phyloP scores from a whole-genome alignment of 1,140 invertebrate species.

The Drosophila aff. region DNA sequence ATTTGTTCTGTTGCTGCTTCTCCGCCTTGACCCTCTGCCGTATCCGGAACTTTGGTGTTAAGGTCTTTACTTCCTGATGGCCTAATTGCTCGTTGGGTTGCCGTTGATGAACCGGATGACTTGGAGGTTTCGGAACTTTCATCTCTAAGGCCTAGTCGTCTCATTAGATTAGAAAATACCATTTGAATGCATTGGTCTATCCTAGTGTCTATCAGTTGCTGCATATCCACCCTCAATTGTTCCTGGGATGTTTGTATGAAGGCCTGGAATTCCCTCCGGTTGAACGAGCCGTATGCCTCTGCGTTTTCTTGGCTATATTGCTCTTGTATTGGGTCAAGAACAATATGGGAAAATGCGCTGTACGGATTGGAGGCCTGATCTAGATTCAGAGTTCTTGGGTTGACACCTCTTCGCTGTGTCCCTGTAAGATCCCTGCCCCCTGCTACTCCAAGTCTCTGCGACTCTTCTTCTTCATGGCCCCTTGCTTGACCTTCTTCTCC shows the following conservation, averaged over 20 bases:
- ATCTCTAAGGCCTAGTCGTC: background rate
- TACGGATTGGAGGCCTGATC: too few species aligned
- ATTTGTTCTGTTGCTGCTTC: too few species aligned
- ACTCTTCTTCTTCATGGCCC: too few species aligned
- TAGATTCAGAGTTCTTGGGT: too few species aligned
- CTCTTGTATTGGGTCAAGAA: background rate
- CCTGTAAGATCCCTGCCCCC: too few species aligned
- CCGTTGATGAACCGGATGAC: background rate
- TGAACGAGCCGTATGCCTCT: background rate
- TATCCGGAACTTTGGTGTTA: too few species aligned
- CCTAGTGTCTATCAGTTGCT: background rate
- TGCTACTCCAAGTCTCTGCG: too few species aligned
- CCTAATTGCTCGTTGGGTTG: background rate
- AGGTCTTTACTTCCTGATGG: too few species aligned
- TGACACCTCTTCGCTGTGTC: too few species aligned
- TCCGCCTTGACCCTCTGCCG: too few species aligned
- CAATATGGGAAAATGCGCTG: background rate
- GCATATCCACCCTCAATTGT: background rate
- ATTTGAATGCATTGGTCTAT: background rate
- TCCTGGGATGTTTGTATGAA: background rate
- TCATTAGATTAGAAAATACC: background rate
- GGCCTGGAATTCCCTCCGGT: background rate
- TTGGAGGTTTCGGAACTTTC: background rate
- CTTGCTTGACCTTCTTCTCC: too few species aligned
- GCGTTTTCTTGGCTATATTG: background rate